Percentiles rank a stretch among this genome's conserved stretches.
Evolutionary conservation across 2,888 invertebrate genomes (phyloP).

Genomic region (Aproaerema taeniolella): DNA sequence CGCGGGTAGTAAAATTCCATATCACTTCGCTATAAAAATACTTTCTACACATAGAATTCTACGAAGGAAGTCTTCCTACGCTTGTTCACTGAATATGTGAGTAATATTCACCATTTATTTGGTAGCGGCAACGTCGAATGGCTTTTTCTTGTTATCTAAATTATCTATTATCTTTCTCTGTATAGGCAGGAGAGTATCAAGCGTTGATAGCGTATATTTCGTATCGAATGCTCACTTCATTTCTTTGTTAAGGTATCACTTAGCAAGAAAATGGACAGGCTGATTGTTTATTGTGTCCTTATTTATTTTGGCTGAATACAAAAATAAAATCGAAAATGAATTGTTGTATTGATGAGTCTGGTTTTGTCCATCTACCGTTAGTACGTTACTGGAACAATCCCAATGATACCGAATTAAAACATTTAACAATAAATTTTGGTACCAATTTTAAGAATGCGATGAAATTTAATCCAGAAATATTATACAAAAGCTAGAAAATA

Average conservation of each 20-base stretch:
- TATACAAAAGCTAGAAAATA: neutral
- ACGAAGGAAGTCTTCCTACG: constrained; percentile 19
- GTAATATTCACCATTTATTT: constrained; percentile 49
- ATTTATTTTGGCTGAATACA: neutral
- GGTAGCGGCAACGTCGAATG: constrained; percentile 37
- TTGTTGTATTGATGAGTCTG: neutral
- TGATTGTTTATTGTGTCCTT: neutral
- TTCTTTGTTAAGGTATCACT: neutral
- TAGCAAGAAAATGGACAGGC: no score
- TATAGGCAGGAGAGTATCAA: constrained; percentile 32
- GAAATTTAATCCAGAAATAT: constrained; percentile 4
- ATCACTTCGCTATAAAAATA: no score
- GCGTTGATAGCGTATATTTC: constrained; percentile 29
- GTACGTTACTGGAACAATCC: no score
- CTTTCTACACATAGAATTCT: no score
- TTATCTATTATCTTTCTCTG: constrained; percentile 50
- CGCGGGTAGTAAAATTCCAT: no score
- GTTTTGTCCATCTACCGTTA: neutral
- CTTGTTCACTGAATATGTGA: constrained; percentile 33
- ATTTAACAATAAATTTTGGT: no score
- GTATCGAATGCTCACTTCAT: constrained; percentile 1
- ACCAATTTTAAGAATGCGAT: no score
- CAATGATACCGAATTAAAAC: no score
- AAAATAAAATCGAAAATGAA: neutral
- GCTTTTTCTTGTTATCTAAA: constrained; percentile 62